Base-by-base conservation (phyloP, 2,888 invertebrate genomes). In the Heliconius hortense region DNA sequence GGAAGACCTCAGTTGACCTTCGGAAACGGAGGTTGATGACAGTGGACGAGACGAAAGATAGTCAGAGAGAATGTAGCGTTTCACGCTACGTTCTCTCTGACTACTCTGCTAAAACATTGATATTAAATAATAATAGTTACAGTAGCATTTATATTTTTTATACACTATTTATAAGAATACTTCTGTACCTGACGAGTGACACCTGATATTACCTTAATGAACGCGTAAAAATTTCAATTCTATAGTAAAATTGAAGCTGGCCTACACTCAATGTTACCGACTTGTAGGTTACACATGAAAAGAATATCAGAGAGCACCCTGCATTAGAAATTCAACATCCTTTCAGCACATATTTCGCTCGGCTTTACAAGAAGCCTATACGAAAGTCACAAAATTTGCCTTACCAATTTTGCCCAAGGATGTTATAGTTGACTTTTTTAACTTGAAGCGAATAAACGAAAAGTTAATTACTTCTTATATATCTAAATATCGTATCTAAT, bases 301-400 rank as follows among this genome's bases (percentile, higher is more conserved):
- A 56, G 68, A 69, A 69, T 69, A 53, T 53, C 53, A 31, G 31
- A 59, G 60, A 10, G 39, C 59, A 59, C 35, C 56, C 59, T 35
- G 62, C 73, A 66, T 77, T 75, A 75, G 56, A 70, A 62, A 77
- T 77, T 77, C 77, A 75, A 69, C 70, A 48, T 64, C 72, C 72
- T 76, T 73, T 71, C 76, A 67, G 35, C 70, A 66, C 73, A 76
- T 76, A 76, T 74, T 73, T 71, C 70, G 66, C 66, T 67, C 70
- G 28, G 59, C 60, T 60, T 70, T 60, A 71, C 60, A 39, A n/a
- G 68, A 43, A 64, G 18, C 53, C 60, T 68, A 53, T 43, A 71
- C 72, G 26, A 73, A 77, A 66, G 56, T 70, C 39, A 70, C 64
- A 24, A 69, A 69, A 56, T 56, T 53, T 53, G 68, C 13, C n/a